Evolutionary conservation across 2,113 vertebrate species (phyloP).

Genomic region (Neolamprologus caudopunctatus): DNA sequence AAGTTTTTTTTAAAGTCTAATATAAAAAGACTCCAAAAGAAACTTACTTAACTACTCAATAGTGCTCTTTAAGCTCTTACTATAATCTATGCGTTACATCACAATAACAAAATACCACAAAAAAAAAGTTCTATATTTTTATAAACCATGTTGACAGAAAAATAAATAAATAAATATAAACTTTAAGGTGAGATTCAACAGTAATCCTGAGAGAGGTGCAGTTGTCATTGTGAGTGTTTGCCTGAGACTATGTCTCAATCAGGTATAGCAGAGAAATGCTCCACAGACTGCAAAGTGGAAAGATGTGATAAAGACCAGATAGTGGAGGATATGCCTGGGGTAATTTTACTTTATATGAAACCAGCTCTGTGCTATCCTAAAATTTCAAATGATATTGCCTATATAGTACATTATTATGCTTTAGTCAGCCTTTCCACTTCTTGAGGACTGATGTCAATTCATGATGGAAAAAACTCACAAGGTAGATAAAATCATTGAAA

Average conservation of each 20-base stretch:
- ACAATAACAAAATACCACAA: not conserved
- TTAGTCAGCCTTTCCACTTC: not conserved
- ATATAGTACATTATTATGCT: conserved; percentile 19
- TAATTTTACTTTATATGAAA: conserved; percentile 33
- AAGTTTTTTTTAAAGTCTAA: no score
- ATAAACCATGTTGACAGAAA: not conserved
- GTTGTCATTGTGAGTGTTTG: conserved; percentile 32
- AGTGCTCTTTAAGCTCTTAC: not conserved
- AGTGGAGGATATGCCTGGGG: not conserved
- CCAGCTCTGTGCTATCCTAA: conserved; percentile 8
- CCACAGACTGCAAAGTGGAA: conserved; percentile 28
- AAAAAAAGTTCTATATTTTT: conserved; percentile 1
- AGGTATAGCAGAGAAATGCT: conserved; percentile 17
- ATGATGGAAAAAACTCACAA: not conserved
- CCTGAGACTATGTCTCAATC: conserved; percentile 44
- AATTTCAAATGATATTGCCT: conserved; percentile 19
- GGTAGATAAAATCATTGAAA: not conserved
- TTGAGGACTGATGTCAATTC: not conserved
- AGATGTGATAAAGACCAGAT: conserved; percentile 35
- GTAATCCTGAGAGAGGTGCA: conserved; percentile 26
- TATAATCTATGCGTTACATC: not conserved
- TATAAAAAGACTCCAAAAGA: not conserved
- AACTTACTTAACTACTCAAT: not conserved
- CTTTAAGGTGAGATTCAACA: conserved; percentile 24
- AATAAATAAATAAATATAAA: not conserved